These are phyloP conservation scores for Eupithecia insigniata DNA, from an alignment of 2,888 invertebrate species.

Conservation along the genomic window DNA sequence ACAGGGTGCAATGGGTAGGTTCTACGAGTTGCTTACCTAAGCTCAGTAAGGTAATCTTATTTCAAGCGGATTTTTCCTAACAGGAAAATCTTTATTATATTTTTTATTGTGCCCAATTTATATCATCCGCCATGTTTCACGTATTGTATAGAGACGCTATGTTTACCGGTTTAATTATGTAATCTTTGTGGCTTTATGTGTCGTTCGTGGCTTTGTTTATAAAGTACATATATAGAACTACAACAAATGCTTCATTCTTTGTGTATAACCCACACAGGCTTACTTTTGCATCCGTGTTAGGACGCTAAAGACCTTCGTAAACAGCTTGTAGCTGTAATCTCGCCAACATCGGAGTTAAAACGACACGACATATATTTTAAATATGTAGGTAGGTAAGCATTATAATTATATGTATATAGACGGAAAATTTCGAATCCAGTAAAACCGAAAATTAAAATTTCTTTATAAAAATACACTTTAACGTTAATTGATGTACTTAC, in stretches of 20 bases:
- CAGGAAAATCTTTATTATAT: conserved; percentile 3
- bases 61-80: conserved; percentile 9
- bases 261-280: conserved; percentile 32
- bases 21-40: too few relatives aligned
- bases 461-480: background rate
- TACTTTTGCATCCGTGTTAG: conserved; percentile 36
- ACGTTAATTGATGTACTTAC: too few relatives aligned
- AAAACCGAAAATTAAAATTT: background rate
- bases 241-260: conserved; percentile 20
- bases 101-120: conserved; percentile 33
- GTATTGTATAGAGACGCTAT: conserved; percentile 42
- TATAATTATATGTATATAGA: background rate
- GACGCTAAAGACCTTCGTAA: conserved; percentile 35
- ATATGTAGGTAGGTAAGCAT: background rate
- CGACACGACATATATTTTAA: background rate
- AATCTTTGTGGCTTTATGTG: conserved; percentile 48
- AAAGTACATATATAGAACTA: conserved; percentile 29
- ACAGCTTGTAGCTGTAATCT: conserved; percentile 13
- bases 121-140: conserved; percentile 46
- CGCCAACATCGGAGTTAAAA: background rate
- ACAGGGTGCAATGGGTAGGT: too few relatives aligned
- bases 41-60: background rate
- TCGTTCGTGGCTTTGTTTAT: conserved; percentile 45
- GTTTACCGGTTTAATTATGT: conserved; percentile 53
- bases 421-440: background rate